Conservation (phyloP, 2,797 vertebrate genomes). For the Anas flavirostris region DNA sequence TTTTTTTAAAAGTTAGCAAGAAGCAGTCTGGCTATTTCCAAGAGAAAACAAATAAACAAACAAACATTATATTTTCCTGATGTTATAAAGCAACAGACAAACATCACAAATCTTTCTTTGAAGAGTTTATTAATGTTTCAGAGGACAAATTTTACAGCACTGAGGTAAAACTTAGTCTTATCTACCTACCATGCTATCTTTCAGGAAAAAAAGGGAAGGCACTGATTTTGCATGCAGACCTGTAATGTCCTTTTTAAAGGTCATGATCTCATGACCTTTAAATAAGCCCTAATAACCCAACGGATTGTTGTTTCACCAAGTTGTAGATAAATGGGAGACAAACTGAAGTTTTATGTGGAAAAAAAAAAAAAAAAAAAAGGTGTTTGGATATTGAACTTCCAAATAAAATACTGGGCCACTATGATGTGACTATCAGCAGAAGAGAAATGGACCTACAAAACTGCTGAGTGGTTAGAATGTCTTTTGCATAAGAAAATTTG, state of each 20-base stretch:
- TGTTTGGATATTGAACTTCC: background rate
- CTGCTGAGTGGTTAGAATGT: background rate
- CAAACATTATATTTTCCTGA: background rate
- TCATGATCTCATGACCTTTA: background rate
- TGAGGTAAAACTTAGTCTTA: background rate
- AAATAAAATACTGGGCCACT: background rate
- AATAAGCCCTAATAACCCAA: background rate
- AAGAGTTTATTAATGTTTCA: background rate
- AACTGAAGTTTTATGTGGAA: background rate
- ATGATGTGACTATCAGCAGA: background rate
- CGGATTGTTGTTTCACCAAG: background rate
- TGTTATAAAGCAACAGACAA: background rate
- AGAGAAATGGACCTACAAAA: background rate
- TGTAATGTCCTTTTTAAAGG: background rate
- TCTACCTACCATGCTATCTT: background rate
- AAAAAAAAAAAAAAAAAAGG: background rate
- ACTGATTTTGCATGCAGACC: background rate
- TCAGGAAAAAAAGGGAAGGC: background rate
- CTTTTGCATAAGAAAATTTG: background rate
- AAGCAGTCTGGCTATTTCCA: background rate
- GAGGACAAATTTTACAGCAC: background rate
- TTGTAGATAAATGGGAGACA: background rate
- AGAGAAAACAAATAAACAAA: background rate
- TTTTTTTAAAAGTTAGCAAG: background rate
- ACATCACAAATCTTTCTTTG: background rate